These are phyloP conservation scores for Megalops atlanticus DNA, from an alignment of 2,113 vertebrate species.

Conservation along the genomic window DNA sequence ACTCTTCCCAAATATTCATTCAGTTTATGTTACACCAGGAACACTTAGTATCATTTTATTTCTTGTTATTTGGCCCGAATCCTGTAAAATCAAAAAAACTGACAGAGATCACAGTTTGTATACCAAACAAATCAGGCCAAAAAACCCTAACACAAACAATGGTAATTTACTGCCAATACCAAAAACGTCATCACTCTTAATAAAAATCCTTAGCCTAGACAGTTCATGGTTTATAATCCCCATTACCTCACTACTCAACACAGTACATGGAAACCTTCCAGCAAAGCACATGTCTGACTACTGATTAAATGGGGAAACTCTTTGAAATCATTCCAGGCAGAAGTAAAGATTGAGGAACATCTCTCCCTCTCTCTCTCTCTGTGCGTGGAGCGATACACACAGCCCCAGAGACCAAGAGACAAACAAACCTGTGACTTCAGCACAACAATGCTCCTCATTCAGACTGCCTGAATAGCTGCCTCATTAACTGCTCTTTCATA, in stretches of 20 bases:
- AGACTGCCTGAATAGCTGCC: constrained; percentile 16
- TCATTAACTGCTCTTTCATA: constrained; percentile 21
- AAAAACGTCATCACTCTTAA: background rate
- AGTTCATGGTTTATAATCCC: background rate
- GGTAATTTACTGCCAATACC: too few relatives aligned
- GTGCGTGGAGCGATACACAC: background rate
- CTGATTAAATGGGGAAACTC: background rate
- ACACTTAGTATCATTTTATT: too few relatives aligned
- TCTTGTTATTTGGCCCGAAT: too few relatives aligned
- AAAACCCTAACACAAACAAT: too few relatives aligned
- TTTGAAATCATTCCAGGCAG: constrained; percentile 14
- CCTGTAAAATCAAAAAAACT: too few relatives aligned
- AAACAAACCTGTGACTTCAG: constrained; percentile 18
- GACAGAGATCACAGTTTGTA: too few relatives aligned
- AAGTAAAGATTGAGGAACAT: background rate
- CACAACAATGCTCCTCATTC: constrained; percentile 25
- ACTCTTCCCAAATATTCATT: too few relatives aligned
- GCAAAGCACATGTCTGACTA: background rate
- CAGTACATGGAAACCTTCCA: background rate
- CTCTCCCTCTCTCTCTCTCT: background rate
- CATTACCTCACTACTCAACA: background rate
- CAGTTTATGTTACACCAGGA: too few relatives aligned
- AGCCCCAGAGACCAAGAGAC: background rate
- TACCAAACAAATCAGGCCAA: too few relatives aligned
- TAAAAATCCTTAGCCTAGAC: background rate